Conservation (phyloP, 2,113 vertebrate species). For the Gopherus evgoodei region DNA sequence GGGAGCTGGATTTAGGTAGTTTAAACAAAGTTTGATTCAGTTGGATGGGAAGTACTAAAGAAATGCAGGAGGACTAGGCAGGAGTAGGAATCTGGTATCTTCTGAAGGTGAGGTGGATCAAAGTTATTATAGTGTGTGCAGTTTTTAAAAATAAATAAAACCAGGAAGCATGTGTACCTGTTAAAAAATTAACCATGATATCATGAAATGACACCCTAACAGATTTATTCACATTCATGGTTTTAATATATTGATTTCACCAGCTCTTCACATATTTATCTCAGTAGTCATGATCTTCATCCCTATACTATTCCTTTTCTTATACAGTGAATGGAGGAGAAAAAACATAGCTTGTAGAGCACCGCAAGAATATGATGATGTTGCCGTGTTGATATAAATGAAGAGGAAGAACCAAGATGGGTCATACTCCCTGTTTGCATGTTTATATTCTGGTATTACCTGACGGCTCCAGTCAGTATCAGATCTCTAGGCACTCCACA, state of each 20-base stretch:
- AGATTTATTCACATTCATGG: not conserved
- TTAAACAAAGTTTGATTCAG: not conserved
- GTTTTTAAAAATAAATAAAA: not conserved
- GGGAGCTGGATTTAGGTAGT: not conserved
- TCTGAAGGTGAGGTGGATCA: not conserved
- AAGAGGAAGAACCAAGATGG: not conserved
- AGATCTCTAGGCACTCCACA: not conserved
- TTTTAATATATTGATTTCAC: not conserved
- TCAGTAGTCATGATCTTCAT: not conserved
- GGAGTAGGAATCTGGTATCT: not conserved
- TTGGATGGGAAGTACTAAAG: not conserved
- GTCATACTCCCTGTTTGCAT: not conserved
- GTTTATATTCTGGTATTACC: not conserved
- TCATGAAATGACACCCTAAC: not conserved
- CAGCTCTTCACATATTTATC: not conserved
- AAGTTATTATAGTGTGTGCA: not conserved
- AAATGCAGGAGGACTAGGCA: not conserved
- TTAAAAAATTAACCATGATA: not conserved
- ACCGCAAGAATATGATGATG: not conserved
- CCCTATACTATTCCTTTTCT: not conserved
- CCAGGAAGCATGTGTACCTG: not conserved
- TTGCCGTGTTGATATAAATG: not conserved
- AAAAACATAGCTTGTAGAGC: not conserved
- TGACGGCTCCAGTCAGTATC: not conserved
- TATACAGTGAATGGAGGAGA: not conserved